Evolutionary conservation across 2,888 invertebrate genomes (phyloP), one percentile per base, ranked within the genome.

Genomic region (Zeuzera pyrina): DNA sequence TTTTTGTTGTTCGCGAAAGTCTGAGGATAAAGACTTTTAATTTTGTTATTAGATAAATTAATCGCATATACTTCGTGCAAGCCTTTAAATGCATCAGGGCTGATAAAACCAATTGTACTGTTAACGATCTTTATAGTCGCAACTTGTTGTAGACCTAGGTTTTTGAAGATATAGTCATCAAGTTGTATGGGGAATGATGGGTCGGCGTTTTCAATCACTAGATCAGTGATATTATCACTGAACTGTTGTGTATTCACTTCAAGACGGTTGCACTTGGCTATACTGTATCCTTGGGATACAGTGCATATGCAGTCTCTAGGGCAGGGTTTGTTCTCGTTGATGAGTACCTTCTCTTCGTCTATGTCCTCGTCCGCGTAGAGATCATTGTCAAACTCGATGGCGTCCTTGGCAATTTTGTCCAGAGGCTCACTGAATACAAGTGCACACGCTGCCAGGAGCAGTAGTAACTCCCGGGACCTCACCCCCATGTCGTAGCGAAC

Each of bases 91-190:
- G 92, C 91, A 29, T 85, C 87, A 12, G 86, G 86, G 46, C 88
- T 87, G 43, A 92, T 84, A 34, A 85, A 85, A 27, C 85, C 74
- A 50, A 93, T 89, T 6, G 87, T 87, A 38, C 90, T 90, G 58
- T 91, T 89, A 31, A 86, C 85, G 46, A 92, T 89, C 53, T 87
- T 87, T 10, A 92, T 85, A 2, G 89, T 87, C 13, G 88, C 87
- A 21, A 91, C 76, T 47, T 87, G 85, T 47, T 88, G 86, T 14
- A 92, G 77, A 26, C 89, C 89, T 36, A 89, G 71, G 42, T 86
- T 85, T 41, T 81, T 71, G 61, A 90, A 90, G 47, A 88, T 85
- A 33, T 83, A 79, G 34, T 86, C 85, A 7, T 86, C 87, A 33
- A 92, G 68, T 10, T 86, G 71, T 33, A 89, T 86, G 8, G 87